Conservation (phyloP, 2,888 invertebrate species). For the Deroplatys truncata region DNA sequence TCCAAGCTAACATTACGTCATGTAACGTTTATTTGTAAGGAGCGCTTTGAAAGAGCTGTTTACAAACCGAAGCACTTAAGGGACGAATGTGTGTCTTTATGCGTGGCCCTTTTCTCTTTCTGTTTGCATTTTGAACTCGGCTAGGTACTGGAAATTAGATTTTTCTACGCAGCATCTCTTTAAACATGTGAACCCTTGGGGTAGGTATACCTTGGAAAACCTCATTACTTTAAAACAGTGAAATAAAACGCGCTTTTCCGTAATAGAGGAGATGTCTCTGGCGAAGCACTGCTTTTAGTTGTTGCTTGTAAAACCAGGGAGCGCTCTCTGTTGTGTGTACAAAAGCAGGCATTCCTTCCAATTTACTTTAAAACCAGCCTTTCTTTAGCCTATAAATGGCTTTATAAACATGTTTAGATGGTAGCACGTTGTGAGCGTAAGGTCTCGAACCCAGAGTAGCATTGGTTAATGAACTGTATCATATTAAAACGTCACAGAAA, state of each 20-base stretch:
- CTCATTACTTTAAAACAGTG: background rate
- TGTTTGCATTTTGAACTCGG: background rate
- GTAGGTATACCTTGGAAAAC: background rate
- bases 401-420: too few relatives aligned
- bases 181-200: background rate
- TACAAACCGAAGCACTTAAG: background rate
- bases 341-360: too few relatives aligned
- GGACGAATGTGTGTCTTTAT: background rate
- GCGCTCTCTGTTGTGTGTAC: too few relatives aligned
- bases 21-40: background rate
- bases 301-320: too few relatives aligned
- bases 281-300: background rate
- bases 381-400: too few relatives aligned
- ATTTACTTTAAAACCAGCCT: too few relatives aligned
- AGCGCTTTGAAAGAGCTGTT: background rate
- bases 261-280: background rate
- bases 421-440: too few relatives aligned
- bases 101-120: background rate
- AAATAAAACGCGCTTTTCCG: background rate
- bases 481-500: too few relatives aligned
- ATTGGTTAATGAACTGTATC: too few relatives aligned
- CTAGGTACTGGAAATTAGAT: background rate
- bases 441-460: too few relatives aligned
- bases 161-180: background rate
- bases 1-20: too few relatives aligned